Evolutionary conservation across 2,888 invertebrate species (phyloP).

Genomic region (Lithodes maja): DNA sequence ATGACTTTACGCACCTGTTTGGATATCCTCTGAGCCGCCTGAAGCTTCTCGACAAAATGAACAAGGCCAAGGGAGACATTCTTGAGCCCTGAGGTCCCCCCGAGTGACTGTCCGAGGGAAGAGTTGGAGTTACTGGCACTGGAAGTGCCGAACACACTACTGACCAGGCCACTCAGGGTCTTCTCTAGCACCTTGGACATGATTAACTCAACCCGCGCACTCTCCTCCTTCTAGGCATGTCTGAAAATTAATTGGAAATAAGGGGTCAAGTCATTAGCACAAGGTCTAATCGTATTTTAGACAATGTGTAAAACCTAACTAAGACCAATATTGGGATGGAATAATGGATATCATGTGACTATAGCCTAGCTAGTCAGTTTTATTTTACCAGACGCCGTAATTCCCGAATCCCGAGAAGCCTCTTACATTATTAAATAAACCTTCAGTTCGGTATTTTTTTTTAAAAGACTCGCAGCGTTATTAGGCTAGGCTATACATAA

Average conservation of each 20-base stretch:
- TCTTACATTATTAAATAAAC: too few relatives aligned
- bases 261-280: too few relatives aligned
- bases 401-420: too few relatives aligned
- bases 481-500: too few relatives aligned
- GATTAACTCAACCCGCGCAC: slow-evolving; percentile 4
- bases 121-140: not conserved
- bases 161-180: slow-evolving; percentile 52
- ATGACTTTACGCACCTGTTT: slow-evolving; percentile 37
- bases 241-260: slow-evolving; percentile 11
- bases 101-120: slow-evolving; percentile 15
- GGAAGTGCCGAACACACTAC: slow-evolving; percentile 39
- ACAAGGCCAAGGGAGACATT: slow-evolving; percentile 59
- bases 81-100: slow-evolving; percentile 38
- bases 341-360: too few relatives aligned
- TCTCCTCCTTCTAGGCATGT: slow-evolving; percentile 18
- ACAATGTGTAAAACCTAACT: too few relatives aligned
- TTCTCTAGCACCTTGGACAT: slow-evolving; percentile 60
- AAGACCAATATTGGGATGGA: too few relatives aligned
- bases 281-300: too few relatives aligned
- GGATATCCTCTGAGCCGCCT: slow-evolving; percentile 54
- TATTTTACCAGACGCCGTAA: too few relatives aligned
- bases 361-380: too few relatives aligned
- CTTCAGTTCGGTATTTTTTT: too few relatives aligned
- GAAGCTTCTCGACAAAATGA: slow-evolving; percentile 53
- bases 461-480: too few relatives aligned